Conservation (phyloP, 2,113 vertebrate species). For the Arizona elegans region DNA sequence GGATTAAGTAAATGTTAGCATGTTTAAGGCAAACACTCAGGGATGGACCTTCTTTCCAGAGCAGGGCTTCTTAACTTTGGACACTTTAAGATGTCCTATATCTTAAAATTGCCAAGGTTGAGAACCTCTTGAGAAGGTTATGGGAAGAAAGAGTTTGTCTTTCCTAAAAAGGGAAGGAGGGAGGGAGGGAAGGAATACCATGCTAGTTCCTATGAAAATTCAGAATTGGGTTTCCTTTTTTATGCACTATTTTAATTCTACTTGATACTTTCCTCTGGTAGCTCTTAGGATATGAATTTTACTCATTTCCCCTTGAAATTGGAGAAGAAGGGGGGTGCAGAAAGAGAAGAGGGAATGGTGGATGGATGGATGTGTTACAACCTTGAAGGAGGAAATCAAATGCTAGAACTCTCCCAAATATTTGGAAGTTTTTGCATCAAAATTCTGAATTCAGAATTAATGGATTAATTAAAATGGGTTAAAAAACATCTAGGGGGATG, state of each 20-base stretch:
- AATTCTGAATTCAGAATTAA: not conserved
- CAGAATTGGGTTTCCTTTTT: not conserved
- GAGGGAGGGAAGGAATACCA: not conserved
- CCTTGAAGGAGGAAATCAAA: not conserved
- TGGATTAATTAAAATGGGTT: not conserved
- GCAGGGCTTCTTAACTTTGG: not conserved
- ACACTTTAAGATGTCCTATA: not conserved
- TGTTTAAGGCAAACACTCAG: not conserved
- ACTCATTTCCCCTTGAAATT: not conserved
- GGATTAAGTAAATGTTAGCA: slow-evolving; percentile 4
- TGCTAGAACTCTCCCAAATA: not conserved
- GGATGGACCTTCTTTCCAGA: not conserved
- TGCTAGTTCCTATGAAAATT: not conserved
- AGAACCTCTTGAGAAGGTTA: not conserved
- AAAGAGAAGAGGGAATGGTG: not conserved
- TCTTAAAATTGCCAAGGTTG: not conserved
- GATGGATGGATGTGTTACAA: not conserved
- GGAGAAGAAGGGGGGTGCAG: not conserved
- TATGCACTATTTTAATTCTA: not conserved
- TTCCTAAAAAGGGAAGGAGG: not conserved
- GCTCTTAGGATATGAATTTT: not conserved
- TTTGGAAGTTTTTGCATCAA: not conserved
- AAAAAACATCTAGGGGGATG: not conserved
- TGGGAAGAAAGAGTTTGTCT: not conserved
- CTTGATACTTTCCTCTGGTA: not conserved